Evolutionary conservation across 1,140 invertebrate species (phyloP).

Genomic region (Mesaphorura yosii): DNA sequence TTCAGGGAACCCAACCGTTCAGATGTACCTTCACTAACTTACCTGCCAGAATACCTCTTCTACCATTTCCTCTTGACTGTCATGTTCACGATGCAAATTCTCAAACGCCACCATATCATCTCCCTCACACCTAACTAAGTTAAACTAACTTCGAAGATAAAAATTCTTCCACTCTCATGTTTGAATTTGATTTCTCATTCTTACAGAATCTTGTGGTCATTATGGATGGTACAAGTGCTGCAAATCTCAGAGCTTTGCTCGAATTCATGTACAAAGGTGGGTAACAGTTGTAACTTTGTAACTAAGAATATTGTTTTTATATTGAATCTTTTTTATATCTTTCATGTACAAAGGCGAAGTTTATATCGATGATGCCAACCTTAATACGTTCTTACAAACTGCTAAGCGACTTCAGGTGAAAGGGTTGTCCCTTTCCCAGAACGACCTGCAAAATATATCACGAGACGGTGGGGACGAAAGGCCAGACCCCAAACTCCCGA

Average conservation of each 20-base stretch:
- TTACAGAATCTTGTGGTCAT: conserved; percentile 70
- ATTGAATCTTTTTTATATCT: background rate
- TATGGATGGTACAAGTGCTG: conserved; percentile 70
- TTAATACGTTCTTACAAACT: conserved; percentile 77
- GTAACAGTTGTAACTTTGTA: background rate
- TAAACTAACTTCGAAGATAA: too few relatives aligned
- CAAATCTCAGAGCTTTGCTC: conserved; percentile 76
- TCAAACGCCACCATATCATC: too few relatives aligned
- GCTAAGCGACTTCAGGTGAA: conserved; percentile 78
- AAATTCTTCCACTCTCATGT: too few relatives aligned
- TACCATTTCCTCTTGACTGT: too few relatives aligned
- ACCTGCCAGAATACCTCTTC: too few relatives aligned
- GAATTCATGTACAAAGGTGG: conserved; percentile 87
- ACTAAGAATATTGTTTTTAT: background rate
- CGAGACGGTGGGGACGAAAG: conserved; percentile 18
- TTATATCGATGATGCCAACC: conserved; percentile 74
- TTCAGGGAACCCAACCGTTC: too few relatives aligned
- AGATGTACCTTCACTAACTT: too few relatives aligned
- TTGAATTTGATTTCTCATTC: too few relatives aligned
- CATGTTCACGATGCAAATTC: too few relatives aligned
- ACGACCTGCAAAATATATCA: conserved; percentile 31
- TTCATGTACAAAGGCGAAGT: too few relatives aligned
- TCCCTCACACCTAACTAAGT: too few relatives aligned
- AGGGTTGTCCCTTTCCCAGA: conserved; percentile 51
- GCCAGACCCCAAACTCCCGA: background rate